Conservation (phyloP, 2,797 vertebrate species). For the Spheniscus humboldti region DNA sequence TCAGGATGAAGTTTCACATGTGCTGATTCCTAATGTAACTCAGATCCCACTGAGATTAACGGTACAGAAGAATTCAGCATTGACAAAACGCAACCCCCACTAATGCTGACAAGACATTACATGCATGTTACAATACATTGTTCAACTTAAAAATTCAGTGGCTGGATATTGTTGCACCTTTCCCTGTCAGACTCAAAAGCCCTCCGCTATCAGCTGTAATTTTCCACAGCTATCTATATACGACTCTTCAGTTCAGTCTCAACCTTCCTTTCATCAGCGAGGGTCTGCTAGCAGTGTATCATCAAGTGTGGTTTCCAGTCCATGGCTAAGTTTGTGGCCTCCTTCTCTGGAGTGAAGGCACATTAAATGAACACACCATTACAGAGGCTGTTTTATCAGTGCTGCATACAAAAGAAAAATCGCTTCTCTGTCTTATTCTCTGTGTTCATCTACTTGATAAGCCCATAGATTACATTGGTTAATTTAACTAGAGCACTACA, state of each 20-base stretch:
- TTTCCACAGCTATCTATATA: not conserved
- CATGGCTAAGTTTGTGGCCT: not conserved
- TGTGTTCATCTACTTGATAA: not conserved
- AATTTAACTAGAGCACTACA: not conserved
- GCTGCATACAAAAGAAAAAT: not conserved
- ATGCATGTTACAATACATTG: not conserved
- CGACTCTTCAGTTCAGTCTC: not conserved
- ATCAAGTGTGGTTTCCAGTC: not conserved
- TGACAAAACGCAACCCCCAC: not conserved
- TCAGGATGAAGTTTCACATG: not conserved
- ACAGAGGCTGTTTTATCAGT: not conserved
- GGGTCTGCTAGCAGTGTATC: not conserved
- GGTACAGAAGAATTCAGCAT: not conserved
- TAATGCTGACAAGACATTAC: not conserved
- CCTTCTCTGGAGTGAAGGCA: not conserved
- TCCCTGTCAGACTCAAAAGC: not conserved
- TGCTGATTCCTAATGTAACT: not conserved
- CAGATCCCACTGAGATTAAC: not conserved
- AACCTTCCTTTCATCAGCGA: not conserved
- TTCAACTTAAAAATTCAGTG: not conserved
- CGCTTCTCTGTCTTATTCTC: not conserved
- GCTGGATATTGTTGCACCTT: not conserved
- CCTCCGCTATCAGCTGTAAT: not conserved
- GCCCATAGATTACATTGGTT: fast-evolving
- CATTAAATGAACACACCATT: not conserved